phyloP scores from a whole-genome alignment of 2,113 vertebrate genomes.

The Mystacornis crossleyi region DNA sequence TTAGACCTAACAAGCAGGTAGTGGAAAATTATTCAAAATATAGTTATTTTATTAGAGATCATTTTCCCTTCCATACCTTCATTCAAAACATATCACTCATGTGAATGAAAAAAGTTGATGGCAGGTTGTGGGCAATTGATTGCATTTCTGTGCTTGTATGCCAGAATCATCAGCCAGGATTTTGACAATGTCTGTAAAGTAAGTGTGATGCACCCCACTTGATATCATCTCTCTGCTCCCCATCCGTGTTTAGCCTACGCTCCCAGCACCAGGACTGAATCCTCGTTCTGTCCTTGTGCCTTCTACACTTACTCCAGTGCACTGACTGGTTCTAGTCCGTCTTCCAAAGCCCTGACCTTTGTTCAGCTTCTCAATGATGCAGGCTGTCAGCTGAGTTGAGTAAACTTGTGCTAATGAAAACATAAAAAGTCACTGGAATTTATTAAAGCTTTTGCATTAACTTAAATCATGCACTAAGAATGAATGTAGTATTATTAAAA shows the following conservation, averaged over 20 bases:
- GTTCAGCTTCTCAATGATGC: background rate
- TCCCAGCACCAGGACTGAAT: accelerated
- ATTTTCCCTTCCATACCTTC: background rate
- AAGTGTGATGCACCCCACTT: background rate
- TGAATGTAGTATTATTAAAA: background rate
- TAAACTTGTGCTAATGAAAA: slow-evolving; percentile 56
- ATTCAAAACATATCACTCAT: slow-evolving; percentile 27
- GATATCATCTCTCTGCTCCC: background rate
- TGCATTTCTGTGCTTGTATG: background rate
- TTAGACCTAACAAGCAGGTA: slow-evolving; percentile 2
- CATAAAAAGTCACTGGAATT: slow-evolving; percentile 30
- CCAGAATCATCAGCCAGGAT: background rate
- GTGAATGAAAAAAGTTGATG: background rate
- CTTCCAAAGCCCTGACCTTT: background rate
- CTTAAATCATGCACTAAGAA: background rate
- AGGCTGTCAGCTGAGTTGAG: background rate
- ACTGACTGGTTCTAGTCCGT: background rate
- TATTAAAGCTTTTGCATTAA: slow-evolving; percentile 11
- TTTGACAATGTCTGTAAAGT: background rate
- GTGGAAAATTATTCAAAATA: slow-evolving; percentile 31
- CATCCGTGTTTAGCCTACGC: background rate
- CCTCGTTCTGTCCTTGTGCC: background rate
- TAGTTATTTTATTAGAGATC: background rate
- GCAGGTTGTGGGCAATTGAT: background rate
- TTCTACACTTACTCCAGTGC: background rate